phyloP scores from a whole-genome alignment of 2,113 vertebrate genomes.

The Beaufortia kweichowensis region DNA sequence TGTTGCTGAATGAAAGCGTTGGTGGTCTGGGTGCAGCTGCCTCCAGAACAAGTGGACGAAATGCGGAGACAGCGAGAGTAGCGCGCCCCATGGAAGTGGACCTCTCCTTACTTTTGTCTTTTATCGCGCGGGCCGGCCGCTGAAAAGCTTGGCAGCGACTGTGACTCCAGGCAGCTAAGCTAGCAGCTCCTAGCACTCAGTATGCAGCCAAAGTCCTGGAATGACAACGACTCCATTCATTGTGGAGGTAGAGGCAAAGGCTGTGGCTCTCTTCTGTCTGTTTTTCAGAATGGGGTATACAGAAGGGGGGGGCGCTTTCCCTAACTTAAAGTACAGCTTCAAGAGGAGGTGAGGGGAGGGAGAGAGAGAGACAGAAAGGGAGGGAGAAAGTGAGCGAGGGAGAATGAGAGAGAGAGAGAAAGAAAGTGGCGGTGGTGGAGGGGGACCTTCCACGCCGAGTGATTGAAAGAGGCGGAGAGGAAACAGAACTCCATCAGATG shows the following conservation, averaged over 20 bases:
- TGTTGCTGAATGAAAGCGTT: slow-evolving; percentile 59
- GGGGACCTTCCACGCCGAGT: slow-evolving; percentile 73
- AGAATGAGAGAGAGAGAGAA: slow-evolving; percentile 44
- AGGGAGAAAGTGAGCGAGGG: slow-evolving; percentile 58
- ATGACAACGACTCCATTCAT: slow-evolving; percentile 80
- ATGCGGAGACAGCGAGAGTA: slow-evolving; percentile 47
- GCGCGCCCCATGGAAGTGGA: slow-evolving; percentile 48
- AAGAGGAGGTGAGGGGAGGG: slow-evolving; percentile 48
- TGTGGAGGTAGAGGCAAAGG: slow-evolving; percentile 71
- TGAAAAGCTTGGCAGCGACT: slow-evolving; percentile 47
- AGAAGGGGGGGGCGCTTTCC: slow-evolving; percentile 54
- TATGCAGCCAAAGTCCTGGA: slow-evolving; percentile 77
- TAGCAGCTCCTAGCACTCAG: slow-evolving; percentile 72
- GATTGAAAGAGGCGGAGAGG: slow-evolving; percentile 81
- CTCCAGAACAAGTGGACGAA: slow-evolving; percentile 59
- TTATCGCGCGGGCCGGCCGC: slow-evolving; percentile 42
- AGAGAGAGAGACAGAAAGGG: slow-evolving; percentile 50
- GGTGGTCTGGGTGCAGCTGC: slow-evolving; percentile 61
- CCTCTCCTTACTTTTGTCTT: slow-evolving; percentile 58
- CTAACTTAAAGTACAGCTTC: slow-evolving; percentile 54
- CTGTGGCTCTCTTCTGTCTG: slow-evolving; percentile 75
- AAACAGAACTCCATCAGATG: slow-evolving; percentile 81
- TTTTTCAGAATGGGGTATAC: slow-evolving; percentile 62
- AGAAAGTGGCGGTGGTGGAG: slow-evolving; percentile 41
- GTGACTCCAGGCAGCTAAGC: slow-evolving; percentile 70